A percentile compares a stretch with the other conserved stretches of the same genome.
Evolutionary conservation across 2,888 invertebrate genomes (phyloP).

Genomic region (Drosophila diplacantha): DNA sequence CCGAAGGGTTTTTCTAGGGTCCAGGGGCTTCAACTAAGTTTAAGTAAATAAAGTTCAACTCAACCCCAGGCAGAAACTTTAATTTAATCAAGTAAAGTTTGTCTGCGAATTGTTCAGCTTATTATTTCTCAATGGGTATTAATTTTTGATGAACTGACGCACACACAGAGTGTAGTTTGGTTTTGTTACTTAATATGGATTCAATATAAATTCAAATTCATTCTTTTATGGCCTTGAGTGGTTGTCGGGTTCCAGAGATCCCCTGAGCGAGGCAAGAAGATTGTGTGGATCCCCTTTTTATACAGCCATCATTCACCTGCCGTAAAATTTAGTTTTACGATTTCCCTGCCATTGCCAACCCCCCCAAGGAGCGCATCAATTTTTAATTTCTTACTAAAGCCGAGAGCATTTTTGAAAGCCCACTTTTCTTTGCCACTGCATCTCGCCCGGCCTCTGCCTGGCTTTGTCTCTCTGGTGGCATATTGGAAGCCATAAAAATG

Average conservation of each 20-base stretch:
- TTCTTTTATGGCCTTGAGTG: slow-evolving; percentile 21
- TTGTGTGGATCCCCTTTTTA: neutral
- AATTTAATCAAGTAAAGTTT: slow-evolving; percentile 3
- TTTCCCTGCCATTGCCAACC: slow-evolving; percentile 11
- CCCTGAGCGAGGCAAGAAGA: slow-evolving; percentile 2
- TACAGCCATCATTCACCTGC: slow-evolving; percentile 23
- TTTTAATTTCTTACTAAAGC: slow-evolving; percentile 37
- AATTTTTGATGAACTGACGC: slow-evolving; percentile 1
- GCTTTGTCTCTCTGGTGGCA: slow-evolving; percentile 6
- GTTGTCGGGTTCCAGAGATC: slow-evolving; percentile 1
- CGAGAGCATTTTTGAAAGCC: slow-evolving; percentile 19
- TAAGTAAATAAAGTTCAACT: neutral
- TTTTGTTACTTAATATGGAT: slow-evolving; percentile 11
- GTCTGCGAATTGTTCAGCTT: slow-evolving; percentile 1
- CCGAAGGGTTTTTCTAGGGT: neutral
- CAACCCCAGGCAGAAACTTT: neutral
- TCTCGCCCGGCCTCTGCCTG: neutral
- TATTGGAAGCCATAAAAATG: slow-evolving; percentile 42
- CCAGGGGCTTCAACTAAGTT: neutral
- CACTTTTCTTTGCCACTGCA: slow-evolving; percentile 8
- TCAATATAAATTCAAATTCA: slow-evolving; percentile 34
- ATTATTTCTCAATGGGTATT: slow-evolving; percentile 6
- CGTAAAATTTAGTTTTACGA: slow-evolving; percentile 39
- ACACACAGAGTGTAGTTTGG: slow-evolving; percentile 2
- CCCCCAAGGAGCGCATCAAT: slow-evolving; percentile 24